phyloP scores from a whole-genome alignment of 2,888 invertebrate genomes.

The Halocaridina rubra region DNA sequence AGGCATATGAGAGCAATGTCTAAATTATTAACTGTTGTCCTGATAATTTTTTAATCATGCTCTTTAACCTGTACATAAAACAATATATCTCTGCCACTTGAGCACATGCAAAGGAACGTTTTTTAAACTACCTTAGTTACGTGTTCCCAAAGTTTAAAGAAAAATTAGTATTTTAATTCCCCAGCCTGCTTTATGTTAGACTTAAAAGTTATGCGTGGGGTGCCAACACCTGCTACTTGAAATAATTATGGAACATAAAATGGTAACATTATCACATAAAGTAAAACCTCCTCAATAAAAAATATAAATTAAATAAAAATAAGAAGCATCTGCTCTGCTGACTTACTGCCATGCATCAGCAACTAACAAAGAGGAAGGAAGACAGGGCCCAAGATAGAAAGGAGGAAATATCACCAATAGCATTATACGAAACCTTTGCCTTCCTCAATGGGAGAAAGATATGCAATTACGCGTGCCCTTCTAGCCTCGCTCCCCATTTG shows the following conservation, averaged over 20 bases:
- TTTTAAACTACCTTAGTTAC: too few relatives aligned
- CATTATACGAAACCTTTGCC: too few relatives aligned
- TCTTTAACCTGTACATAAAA: neutral
- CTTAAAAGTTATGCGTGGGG: too few relatives aligned
- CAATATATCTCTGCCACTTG: constrained; percentile 35
- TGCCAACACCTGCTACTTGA: too few relatives aligned
- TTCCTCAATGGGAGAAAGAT: neutral
- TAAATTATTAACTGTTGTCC: too few relatives aligned
- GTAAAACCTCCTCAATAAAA: neutral
- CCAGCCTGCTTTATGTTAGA: too few relatives aligned
- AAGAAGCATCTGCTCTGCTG: neutral
- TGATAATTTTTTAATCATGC: too few relatives aligned
- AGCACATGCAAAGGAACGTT: constrained; percentile 29
- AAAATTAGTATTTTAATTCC: too few relatives aligned
- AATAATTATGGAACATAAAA: too few relatives aligned
- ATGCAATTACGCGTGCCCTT: neutral
- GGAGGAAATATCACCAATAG: neutral
- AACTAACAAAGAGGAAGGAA: neutral
- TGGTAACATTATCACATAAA: too few relatives aligned
- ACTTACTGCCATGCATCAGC: constrained; percentile 47
- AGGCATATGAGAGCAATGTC: neutral
- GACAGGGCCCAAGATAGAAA: neutral
- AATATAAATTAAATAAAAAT: constrained; percentile 1
- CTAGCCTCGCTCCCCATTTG: neutral
- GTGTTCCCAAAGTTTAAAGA: too few relatives aligned